Percentiles rank a stretch among this genome's conserved stretches.
These are phyloP conservation scores for Ichneumoninae sp. DNA, from an alignment of 2,888 invertebrate genomes.

Conservation along the genomic window DNA sequence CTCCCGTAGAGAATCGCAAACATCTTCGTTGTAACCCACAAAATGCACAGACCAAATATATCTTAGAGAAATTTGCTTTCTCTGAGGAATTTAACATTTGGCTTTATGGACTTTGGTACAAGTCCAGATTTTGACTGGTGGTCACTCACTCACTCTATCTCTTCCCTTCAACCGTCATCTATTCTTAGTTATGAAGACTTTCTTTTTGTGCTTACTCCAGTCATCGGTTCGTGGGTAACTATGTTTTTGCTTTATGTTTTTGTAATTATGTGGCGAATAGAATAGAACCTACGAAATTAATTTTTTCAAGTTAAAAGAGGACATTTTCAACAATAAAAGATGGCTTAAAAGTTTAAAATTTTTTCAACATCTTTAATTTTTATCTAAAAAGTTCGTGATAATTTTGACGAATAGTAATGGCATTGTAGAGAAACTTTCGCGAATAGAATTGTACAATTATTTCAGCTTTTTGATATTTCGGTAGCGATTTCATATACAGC, in stretches of 20 bases:
- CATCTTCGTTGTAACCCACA: slow-evolving; percentile 18
- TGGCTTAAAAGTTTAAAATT: neutral
- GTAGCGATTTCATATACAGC: neutral
- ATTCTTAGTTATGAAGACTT: slow-evolving; percentile 55
- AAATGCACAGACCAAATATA: slow-evolving; percentile 50
- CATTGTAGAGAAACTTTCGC: neutral
- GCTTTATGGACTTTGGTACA: slow-evolving; percentile 64
- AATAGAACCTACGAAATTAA: neutral
- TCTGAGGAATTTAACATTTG: slow-evolving; percentile 53
- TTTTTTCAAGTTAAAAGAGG: neutral
- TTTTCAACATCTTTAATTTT: neutral
- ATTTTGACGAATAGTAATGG: neutral
- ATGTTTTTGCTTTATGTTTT: neutral
- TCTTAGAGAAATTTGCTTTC: slow-evolving; percentile 47
- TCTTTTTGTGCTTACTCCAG: slow-evolving; percentile 12
- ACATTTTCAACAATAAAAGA: neutral
- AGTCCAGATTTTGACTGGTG: slow-evolving; percentile 63
- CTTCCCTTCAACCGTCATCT: slow-evolving; percentile 44
- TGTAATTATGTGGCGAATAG: neutral
- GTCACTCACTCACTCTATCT: slow-evolving; percentile 59
- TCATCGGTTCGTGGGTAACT: slow-evolving; percentile 1
- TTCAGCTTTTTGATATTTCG: neutral
- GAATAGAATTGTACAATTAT: neutral
- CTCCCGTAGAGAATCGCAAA: slow-evolving; percentile 23
- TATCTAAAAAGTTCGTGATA: neutral